A percentile compares a stretch with the other conserved stretches of the same genome.
Evolutionary conservation across 2,113 vertebrate species (phyloP).

Genomic region (Antennarius striatus): DNA sequence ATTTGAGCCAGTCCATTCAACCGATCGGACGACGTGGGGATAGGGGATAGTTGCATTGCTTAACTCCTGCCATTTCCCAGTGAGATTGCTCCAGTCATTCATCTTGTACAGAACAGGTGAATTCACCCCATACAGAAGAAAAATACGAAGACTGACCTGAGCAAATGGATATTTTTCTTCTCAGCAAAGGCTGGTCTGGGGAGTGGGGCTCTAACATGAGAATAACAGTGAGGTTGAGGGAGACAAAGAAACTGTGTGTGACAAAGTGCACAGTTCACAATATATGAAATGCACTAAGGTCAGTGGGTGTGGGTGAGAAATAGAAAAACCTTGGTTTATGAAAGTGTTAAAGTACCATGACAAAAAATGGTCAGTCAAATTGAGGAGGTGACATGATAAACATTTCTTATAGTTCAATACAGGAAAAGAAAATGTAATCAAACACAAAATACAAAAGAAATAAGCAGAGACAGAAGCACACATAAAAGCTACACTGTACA

Average conservation of each 20-base stretch:
- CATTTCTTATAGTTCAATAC: slow-evolving; percentile 21
- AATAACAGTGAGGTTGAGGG: slow-evolving; percentile 36
- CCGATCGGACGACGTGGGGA: slow-evolving; percentile 29
- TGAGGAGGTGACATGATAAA: slow-evolving; percentile 30
- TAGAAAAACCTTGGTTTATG: slow-evolving; percentile 41
- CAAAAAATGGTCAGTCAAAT: slow-evolving; percentile 25
- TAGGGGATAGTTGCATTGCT: slow-evolving; percentile 41
- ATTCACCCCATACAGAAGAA: slow-evolving; percentile 34
- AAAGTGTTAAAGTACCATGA: slow-evolving; percentile 32
- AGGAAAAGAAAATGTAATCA: slow-evolving; percentile 30
- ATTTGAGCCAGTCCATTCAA: slow-evolving; percentile 49
- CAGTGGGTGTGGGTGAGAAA: slow-evolving; percentile 36
- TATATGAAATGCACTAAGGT: slow-evolving; percentile 45
- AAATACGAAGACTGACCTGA: slow-evolving; percentile 62
- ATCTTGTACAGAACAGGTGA: slow-evolving; percentile 63
- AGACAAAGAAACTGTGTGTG: slow-evolving; percentile 18
- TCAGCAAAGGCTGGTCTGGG: slow-evolving; percentile 20
- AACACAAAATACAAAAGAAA: slow-evolving; percentile 41
- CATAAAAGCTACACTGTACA: slow-evolving; percentile 42
- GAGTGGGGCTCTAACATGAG: slow-evolving; percentile 17
- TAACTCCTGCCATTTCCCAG: slow-evolving; percentile 57
- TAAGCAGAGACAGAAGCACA: slow-evolving; percentile 35
- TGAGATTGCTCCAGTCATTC: slow-evolving; percentile 50
- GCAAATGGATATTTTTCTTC: slow-evolving; percentile 55
- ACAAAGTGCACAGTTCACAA: slow-evolving; percentile 15